Evolutionary conservation across 2,888 invertebrate species (phyloP).

Genomic region (Idaea straminata): DNA sequence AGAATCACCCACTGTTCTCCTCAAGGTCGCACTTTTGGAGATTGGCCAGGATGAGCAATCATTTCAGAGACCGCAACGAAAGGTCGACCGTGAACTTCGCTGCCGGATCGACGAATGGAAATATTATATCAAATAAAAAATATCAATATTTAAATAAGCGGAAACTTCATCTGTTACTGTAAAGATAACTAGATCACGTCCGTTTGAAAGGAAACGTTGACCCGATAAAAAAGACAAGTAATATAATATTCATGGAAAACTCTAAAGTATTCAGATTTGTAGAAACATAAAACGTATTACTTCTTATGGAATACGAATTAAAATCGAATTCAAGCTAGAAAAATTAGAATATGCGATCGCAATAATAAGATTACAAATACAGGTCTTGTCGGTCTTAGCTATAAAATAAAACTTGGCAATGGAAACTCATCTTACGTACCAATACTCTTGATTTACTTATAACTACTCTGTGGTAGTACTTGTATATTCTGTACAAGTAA

Average conservation of each 20-base stretch:
- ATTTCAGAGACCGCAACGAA: constrained; percentile 31
- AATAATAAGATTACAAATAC: constrained; percentile 10
- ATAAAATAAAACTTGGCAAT: constrained; percentile 19
- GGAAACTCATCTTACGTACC: constrained; percentile 4
- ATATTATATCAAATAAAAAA: constrained; percentile 3
- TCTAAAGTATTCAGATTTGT: background rate
- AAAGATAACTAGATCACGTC: constrained; percentile 6
- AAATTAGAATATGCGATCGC: constrained; percentile 10
- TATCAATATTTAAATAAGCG: background rate
- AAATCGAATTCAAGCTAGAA: background rate
- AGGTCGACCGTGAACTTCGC: constrained; percentile 20
- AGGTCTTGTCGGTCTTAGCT: constrained; percentile 12
- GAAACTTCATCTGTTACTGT: background rate
- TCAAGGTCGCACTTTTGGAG: constrained; percentile 66
- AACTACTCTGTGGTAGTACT: background rate
- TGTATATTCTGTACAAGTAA: too few relatives aligned
- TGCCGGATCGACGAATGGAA: constrained; percentile 4
- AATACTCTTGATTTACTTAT: background rate
- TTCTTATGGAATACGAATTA: background rate
- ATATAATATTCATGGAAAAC: constrained; percentile 1
- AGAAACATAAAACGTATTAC: background rate
- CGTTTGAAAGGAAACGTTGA: constrained; percentile 1
- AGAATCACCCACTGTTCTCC: constrained; percentile 47
- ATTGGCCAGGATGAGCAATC: constrained; percentile 50
- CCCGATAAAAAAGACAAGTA: background rate